Evolutionary conservation across 2,113 vertebrate genomes (phyloP).

Genomic region (Picathartes gymnocephalus): DNA sequence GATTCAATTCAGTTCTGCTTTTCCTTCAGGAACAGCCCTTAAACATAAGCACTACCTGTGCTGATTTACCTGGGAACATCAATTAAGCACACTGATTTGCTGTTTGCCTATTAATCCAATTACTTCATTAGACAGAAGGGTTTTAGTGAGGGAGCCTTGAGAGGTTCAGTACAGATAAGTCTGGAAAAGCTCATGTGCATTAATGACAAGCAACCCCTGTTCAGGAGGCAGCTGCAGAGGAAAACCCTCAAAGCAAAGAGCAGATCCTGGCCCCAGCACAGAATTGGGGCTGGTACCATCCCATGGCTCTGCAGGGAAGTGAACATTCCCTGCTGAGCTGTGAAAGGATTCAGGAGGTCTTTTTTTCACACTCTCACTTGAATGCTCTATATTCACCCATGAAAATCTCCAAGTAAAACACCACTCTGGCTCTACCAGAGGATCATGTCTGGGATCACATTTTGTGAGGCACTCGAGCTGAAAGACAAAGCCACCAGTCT

Average conservation of each 20-base stretch:
- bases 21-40: neutral
- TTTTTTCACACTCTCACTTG: neutral
- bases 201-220: neutral
- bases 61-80: conserved; percentile 36
- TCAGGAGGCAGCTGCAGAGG: neutral
- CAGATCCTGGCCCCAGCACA: neutral
- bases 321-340: neutral
- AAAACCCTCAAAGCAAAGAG: neutral
- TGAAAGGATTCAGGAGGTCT: neutral
- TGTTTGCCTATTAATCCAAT: conserved; percentile 41
- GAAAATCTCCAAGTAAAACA: neutral
- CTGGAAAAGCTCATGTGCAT: neutral
- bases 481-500: neutral
- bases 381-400: neutral
- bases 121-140: conserved; percentile 26
- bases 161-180: neutral
- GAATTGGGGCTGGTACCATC: neutral
- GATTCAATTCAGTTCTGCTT: neutral
- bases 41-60: conserved; percentile 17
- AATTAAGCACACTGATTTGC: conserved; percentile 11
- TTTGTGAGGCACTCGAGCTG: neutral
- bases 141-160: conserved; percentile 6
- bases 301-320: neutral
- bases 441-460: neutral
- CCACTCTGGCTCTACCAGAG: neutral